Base-by-base conservation (phyloP, 2,113 vertebrate genomes). In the Holacanthus passer region DNA sequence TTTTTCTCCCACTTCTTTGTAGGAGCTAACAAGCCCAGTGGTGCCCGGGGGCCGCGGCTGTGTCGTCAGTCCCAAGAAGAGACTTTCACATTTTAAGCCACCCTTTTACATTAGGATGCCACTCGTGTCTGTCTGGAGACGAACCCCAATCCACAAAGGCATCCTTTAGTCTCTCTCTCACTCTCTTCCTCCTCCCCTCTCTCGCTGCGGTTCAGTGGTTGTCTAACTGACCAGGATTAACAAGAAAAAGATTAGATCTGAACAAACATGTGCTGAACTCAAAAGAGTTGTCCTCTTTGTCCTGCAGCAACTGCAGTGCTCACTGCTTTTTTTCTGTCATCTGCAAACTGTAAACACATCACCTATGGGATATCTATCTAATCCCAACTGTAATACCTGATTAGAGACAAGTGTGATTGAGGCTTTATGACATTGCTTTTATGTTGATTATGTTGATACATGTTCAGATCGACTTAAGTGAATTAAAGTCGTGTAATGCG, bases 381-480 rank as follows among this genome's bases (percentile, higher is more conserved):
- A 94, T 90, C 88, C 80, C 19, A 45, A 47, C 67, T 64, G 58
- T 92, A 92, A 92, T 85, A 82, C 87, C 86, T 87, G 86, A 91
- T 93, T 91, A 89, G 13, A 87, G 71, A 79, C 83, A 87, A 87
- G 81, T 86, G 58, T 88, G 90, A 89, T 93, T 87, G 78, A 62
- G 60, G 73, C 27, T 87, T 91, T 79, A 69, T 87, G 62, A 58
- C 76, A 67, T 41, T 76, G 92, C 93, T 94, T 93, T 94, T 88
- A 94, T 88, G 87, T 84, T 93, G 89, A 94, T 94, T 93, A 37
- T 91, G 92, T 88, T 92, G 80, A 88, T 91, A 86, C 89, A 73
- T 89, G 90, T 88, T 84, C 48, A 52, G 60, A 47, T 35, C 64
- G 73, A 80, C 87, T 89, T 86, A 85, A 58, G 75, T 73, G 84